phyloP scores from a whole-genome alignment of 1,140 invertebrate genomes.

The Sitobion miscanthi region DNA sequence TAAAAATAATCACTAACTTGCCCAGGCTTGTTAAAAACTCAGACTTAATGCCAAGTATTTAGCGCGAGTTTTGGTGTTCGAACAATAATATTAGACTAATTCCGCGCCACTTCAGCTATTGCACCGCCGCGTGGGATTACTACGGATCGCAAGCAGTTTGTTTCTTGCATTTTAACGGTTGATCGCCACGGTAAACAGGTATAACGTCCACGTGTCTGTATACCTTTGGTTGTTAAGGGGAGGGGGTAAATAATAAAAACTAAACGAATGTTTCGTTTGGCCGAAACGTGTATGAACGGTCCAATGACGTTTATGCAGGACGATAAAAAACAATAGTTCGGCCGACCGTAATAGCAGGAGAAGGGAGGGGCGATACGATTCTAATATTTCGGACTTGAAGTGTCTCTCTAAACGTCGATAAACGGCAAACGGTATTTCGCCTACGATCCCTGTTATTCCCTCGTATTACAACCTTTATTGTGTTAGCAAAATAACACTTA shows the following conservation, averaged over 20 bases:
- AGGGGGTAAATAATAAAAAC: not conserved
- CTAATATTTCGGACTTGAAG: slow-evolving; percentile 12
- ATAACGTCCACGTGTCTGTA: not conserved
- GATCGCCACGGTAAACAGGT: not conserved
- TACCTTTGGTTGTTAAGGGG: too few relatives aligned
- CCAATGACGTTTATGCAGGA: not conserved
- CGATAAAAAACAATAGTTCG: slow-evolving; percentile 4
- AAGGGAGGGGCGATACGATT: not conserved
- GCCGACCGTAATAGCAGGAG: not conserved
- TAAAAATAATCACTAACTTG: too few relatives aligned
- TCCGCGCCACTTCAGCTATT: not conserved
- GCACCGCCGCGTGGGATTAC: not conserved
- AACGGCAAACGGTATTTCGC: not conserved
- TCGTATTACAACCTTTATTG: slow-evolving; percentile 12
- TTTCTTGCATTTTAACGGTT: not conserved
- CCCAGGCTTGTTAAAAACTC: too few relatives aligned
- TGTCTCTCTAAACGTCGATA: slow-evolving; percentile 9
- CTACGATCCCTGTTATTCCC: not conserved
- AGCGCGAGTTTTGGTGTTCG: not conserved
- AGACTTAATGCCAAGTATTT: not conserved
- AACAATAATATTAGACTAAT: not conserved
- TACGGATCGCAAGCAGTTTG: not conserved
- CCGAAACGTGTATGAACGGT: not conserved
- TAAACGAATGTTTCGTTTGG: not conserved
- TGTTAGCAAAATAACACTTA: not conserved